A percentile compares a stretch with the other conserved stretches of the same genome.
Conservation (phyloP, 2,888 invertebrate species). For the Oscheius sp. region DNA sequence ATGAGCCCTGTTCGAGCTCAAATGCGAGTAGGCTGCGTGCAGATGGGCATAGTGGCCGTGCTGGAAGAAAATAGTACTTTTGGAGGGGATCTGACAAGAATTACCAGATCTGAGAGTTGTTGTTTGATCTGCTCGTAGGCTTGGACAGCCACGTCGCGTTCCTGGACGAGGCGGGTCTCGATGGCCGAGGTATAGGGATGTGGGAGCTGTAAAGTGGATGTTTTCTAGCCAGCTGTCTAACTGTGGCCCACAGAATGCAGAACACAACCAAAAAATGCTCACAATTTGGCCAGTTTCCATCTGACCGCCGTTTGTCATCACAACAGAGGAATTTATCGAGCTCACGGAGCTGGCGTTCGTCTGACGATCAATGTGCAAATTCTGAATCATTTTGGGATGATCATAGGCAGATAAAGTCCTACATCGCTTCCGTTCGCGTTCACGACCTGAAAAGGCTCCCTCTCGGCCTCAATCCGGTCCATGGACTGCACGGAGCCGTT, state of each 20-base stretch:
- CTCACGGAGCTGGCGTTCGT: slow-evolving; percentile 22
- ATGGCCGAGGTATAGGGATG: slow-evolving; percentile 36
- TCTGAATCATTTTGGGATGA: not conserved
- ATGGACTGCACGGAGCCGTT: slow-evolving; percentile 25
- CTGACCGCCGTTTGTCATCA: slow-evolving; percentile 18
- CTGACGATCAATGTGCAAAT: slow-evolving; percentile 25
- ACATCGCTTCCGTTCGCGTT: slow-evolving; percentile 21
- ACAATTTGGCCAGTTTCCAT: not conserved
- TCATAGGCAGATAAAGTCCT: not conserved
- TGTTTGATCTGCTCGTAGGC: slow-evolving; percentile 42
- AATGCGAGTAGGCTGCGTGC: slow-evolving; percentile 65
- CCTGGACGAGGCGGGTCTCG: slow-evolving; percentile 34
- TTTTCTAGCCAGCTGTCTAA: too few relatives aligned
- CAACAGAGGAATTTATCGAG: slow-evolving; percentile 27
- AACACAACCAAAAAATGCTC: too few relatives aligned
- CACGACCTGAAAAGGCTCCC: slow-evolving; percentile 29
- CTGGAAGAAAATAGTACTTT: slow-evolving; percentile 40
- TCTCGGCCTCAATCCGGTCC: slow-evolving; percentile 17
- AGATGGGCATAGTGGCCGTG: slow-evolving; percentile 68
- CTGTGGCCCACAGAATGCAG: too few relatives aligned
- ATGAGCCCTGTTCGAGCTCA: slow-evolving; percentile 52
- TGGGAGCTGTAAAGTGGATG: slow-evolving; percentile 32
- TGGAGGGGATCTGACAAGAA: not conserved
- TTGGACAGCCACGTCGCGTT: slow-evolving; percentile 31
- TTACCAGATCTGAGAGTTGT: slow-evolving; percentile 57